phyloP scores from a whole-genome alignment of 2,797 vertebrate species.

The Potorous gilbertii region DNA sequence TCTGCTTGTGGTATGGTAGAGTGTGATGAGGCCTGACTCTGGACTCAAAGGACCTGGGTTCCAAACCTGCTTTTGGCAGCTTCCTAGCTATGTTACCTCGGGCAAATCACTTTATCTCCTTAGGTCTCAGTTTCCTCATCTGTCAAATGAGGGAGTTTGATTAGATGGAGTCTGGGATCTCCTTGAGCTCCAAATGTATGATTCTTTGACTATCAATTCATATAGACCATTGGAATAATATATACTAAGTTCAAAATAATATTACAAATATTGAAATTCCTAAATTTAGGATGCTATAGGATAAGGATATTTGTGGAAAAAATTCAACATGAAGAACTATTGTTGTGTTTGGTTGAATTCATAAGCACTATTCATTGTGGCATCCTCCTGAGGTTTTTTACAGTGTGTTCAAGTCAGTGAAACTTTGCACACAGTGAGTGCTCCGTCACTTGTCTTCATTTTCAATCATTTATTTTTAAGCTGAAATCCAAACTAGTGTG shows the following conservation, averaged over 20 bases:
- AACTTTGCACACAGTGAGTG: constrained; percentile 15
- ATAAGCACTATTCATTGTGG: constrained; percentile 37
- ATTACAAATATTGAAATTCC: constrained; percentile 8
- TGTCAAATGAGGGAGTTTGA: background rate
- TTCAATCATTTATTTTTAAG: background rate
- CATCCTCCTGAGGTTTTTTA: constrained; percentile 34
- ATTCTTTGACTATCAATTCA: background rate
- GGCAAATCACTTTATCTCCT: background rate
- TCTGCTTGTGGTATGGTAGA: background rate
- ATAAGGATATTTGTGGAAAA: constrained; percentile 31
- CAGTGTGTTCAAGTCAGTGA: constrained; percentile 11
- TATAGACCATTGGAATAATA: background rate
- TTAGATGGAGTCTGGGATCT: background rate
- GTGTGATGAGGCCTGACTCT: background rate
- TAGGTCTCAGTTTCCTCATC: background rate
- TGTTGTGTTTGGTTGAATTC: constrained; percentile 30
- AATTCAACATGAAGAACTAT: constrained; percentile 38
- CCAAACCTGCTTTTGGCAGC: background rate
- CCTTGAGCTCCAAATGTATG: background rate
- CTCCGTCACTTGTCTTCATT: constrained; percentile 29
- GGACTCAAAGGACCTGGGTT: background rate
- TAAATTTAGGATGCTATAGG: constrained; percentile 32
- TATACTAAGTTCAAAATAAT: background rate
- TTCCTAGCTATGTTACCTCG: background rate
- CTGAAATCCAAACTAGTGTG: background rate